phyloP scores from a whole-genome alignment of 2,888 invertebrate species.

The Xanthia icteritia region DNA sequence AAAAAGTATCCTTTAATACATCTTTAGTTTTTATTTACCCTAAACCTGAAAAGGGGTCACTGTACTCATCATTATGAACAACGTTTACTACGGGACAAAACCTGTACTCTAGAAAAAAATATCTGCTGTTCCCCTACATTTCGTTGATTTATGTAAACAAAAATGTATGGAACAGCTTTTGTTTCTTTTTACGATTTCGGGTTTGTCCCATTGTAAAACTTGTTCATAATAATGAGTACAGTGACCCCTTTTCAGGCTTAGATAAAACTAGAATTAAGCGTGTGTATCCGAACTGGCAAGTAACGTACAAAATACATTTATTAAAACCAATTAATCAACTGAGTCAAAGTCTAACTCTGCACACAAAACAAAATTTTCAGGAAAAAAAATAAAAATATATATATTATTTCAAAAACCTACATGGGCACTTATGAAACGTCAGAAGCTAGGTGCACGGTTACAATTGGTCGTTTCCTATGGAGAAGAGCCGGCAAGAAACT shows the following conservation, averaged over 20 bases:
- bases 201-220: too few species aligned
- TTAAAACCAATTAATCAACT: background rate
- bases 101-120: background rate
- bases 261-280: background rate
- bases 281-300: background rate
- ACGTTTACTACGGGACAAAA: too few species aligned
- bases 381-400: too few species aligned
- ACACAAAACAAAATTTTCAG: background rate
- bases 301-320: background rate
- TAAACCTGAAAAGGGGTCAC: constrained; percentile 4
- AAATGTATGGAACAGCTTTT: background rate
- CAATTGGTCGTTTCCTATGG: too few species aligned
- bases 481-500: too few species aligned
- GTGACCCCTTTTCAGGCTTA: constrained; percentile 3
- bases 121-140: background rate
- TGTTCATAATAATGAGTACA: background rate
- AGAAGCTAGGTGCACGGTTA: too few species aligned
- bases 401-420: too few species aligned
- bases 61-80: constrained; percentile 1
- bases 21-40: background rate
- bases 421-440: too few species aligned
- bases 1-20: background rate
- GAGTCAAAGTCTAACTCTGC: background rate
- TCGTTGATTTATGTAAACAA: background rate
- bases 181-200: background rate